Percentiles rank a stretch among this genome's conserved stretches.
These are phyloP conservation scores for Cotesia chilonis DNA, from an alignment of 1,140 invertebrate species.

Conservation along the genomic window DNA sequence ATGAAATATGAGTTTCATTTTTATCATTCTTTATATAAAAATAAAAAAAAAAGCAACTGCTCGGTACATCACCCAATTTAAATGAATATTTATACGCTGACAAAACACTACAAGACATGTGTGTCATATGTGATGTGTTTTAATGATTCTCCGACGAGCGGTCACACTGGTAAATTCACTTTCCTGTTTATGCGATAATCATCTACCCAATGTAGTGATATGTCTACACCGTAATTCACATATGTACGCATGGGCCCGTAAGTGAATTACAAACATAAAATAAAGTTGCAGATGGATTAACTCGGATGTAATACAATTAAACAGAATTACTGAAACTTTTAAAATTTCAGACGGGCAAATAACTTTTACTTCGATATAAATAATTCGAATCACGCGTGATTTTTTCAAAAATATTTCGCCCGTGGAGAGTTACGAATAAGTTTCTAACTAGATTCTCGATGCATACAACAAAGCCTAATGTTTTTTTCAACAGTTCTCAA, in stretches of 20 bases:
- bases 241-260: slow-evolving; percentile 5
- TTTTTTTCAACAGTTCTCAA: background rate
- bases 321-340: too few species aligned
- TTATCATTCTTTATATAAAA: too few species aligned
- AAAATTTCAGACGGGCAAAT: too few species aligned
- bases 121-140: slow-evolving; percentile 14
- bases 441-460: too few species aligned
- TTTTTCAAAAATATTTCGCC: too few species aligned
- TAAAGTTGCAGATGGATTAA: slow-evolving; percentile 1
- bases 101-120: background rate
- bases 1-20: too few species aligned
- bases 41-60: too few species aligned
- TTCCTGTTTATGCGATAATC: slow-evolving; percentile 45
- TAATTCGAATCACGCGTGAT: too few species aligned
- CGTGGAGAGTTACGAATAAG: too few species aligned
- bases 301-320: too few species aligned
- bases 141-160: slow-evolving; percentile 20
- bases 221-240: slow-evolving; percentile 25
- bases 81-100: background rate
- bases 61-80: background rate
- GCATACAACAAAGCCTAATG: too few species aligned
- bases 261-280: slow-evolving; percentile 23
- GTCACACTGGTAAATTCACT: slow-evolving; percentile 37
- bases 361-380: too few species aligned
- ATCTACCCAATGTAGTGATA: slow-evolving; percentile 21